These are phyloP conservation scores for Nyctibius bracteatus DNA, from an alignment of 2,113 vertebrate genomes.

Conservation along the genomic window DNA sequence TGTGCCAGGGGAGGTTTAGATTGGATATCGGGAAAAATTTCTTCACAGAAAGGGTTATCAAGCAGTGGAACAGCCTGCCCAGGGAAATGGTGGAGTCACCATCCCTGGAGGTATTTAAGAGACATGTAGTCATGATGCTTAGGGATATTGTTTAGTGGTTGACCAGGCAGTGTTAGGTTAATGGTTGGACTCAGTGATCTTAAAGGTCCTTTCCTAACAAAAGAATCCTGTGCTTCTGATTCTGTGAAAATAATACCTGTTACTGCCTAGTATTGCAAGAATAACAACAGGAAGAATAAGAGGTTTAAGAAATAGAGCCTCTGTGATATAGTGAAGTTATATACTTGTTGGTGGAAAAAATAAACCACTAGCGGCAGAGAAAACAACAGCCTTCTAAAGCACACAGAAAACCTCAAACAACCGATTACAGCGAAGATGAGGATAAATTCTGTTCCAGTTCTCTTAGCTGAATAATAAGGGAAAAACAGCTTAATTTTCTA, in stretches of 20 bases:
- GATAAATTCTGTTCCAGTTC: background rate
- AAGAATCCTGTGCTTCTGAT: too few species aligned
- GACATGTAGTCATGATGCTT: too few species aligned
- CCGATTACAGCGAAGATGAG: background rate
- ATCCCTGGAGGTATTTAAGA: too few species aligned
- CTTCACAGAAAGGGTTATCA: too few species aligned
- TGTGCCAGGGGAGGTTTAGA: too few species aligned
- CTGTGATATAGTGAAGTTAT: background rate
- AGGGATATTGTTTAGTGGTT: too few species aligned
- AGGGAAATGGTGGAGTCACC: too few species aligned
- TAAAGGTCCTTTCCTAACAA: too few species aligned
- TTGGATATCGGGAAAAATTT: too few species aligned
- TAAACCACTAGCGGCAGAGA: background rate
- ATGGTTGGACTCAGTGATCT: too few species aligned
- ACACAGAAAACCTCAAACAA: background rate
- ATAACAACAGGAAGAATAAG: background rate
- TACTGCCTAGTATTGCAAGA: background rate
- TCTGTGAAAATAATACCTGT: background rate
- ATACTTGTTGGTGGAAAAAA: background rate
- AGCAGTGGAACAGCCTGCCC: too few species aligned
- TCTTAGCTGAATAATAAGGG: background rate
- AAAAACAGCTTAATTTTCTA: background rate
- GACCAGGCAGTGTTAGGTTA: too few species aligned
- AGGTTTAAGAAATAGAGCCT: background rate
- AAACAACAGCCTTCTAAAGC: background rate